phyloP scores from a whole-genome alignment of 2,113 vertebrate genomes.

The Pyrgilauda ruficollis region DNA sequence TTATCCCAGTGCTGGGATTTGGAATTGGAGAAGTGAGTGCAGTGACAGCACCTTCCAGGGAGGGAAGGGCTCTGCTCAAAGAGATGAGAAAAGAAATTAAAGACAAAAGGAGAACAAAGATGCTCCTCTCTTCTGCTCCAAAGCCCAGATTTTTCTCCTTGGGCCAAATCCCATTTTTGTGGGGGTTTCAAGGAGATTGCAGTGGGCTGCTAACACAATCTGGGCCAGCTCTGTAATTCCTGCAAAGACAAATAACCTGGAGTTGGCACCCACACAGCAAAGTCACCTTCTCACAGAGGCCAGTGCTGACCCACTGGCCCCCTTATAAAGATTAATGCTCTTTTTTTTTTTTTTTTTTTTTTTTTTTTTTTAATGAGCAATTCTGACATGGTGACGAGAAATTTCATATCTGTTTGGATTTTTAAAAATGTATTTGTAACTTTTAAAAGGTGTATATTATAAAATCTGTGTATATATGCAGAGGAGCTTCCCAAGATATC shows the following conservation, averaged over 20 bases:
- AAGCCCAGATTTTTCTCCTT: neutral
- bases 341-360: neutral
- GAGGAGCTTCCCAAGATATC: neutral
- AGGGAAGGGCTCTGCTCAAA: neutral
- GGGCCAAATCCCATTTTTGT: neutral
- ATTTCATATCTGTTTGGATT: neutral
- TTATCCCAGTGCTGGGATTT: neutral
- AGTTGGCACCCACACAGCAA: neutral
- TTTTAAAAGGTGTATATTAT: neutral
- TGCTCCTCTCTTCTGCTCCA: neutral
- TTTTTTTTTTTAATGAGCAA: neutral
- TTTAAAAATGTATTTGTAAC: neutral
- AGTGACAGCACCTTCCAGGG: neutral
- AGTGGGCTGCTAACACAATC: neutral
- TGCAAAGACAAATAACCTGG: neutral
- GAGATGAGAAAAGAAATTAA: neutral
- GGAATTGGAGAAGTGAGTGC: accelerated
- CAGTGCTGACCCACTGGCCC: neutral
- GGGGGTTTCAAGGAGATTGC: neutral
- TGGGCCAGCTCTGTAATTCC: neutral
- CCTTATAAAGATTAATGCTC: neutral
- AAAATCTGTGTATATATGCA: neutral
- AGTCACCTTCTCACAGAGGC: neutral
- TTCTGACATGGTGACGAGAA: neutral
- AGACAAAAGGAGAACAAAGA: neutral